phyloP scores from a whole-genome alignment of 2,113 vertebrate species.

The Seriola aureovittata region DNA sequence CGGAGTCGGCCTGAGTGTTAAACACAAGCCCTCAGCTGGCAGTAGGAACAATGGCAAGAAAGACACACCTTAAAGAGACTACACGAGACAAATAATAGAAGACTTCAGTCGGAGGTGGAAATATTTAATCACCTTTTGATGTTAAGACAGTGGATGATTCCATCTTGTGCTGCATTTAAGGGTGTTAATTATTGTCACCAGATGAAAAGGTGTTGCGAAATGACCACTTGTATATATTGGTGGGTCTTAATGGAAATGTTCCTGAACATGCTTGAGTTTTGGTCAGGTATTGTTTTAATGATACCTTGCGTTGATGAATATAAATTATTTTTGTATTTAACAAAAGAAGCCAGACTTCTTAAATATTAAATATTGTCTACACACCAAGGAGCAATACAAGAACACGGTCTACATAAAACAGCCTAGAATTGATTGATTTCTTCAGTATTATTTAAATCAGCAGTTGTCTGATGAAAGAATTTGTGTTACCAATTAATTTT shows the following conservation, averaged over 20 bases:
- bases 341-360: too few relatives aligned
- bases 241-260: not conserved
- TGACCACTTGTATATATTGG: not conserved
- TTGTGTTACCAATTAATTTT: not conserved
- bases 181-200: constrained; percentile 27
- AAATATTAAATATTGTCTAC: too few relatives aligned
- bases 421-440: too few relatives aligned
- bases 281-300: not conserved
- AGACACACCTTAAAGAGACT: constrained; percentile 49
- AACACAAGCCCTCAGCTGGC: constrained; percentile 70
- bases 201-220: not conserved
- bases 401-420: not conserved
- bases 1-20: constrained; percentile 77
- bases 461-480: too few relatives aligned
- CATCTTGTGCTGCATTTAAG: constrained; percentile 22
- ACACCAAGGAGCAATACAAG: too few relatives aligned
- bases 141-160: constrained; percentile 11
- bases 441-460: too few relatives aligned
- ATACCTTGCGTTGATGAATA: not conserved
- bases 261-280: not conserved
- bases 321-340: too few relatives aligned
- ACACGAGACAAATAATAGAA: constrained; percentile 43
- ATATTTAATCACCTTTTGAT: constrained; percentile 59
- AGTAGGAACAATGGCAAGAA: constrained; percentile 67
- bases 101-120: constrained; percentile 42